phyloP scores from a whole-genome alignment of 2,797 vertebrate genomes.

The Notamacropus eugenii region DNA sequence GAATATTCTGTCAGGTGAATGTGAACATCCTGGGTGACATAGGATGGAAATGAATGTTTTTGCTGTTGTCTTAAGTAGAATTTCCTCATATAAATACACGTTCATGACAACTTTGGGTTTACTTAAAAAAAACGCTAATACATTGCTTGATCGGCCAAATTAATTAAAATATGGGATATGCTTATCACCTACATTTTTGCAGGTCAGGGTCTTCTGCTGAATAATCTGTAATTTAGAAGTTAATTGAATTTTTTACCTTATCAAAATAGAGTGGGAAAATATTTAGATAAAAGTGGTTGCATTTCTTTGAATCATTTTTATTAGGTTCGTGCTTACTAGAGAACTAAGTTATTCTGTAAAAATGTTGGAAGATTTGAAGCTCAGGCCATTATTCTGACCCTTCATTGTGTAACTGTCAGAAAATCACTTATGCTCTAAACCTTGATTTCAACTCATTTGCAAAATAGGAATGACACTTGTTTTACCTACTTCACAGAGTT shows the following conservation, averaged over 20 bases:
- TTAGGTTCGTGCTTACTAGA: conserved; percentile 26
- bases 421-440: not conserved
- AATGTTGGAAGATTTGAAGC: not conserved
- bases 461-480: not conserved
- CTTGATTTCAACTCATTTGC: not conserved
- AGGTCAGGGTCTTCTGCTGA: conserved; percentile 35
- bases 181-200: conserved; percentile 5
- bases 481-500: not conserved
- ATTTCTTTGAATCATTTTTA: conserved; percentile 41
- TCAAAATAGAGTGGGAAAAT: conserved; percentile 31
- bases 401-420: not conserved
- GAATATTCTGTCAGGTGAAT: not conserved
- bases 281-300: conserved; percentile 25
- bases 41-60: conserved; percentile 37
- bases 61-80: not conserved
- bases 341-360: conserved; percentile 22
- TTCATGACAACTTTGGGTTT: conserved; percentile 1
- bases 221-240: conserved; percentile 34
- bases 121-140: conserved; percentile 26
- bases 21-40: conserved; percentile 32
- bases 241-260: conserved; percentile 41
- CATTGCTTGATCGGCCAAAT: conserved; percentile 41
- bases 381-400: not conserved
- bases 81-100: conserved; percentile 24
- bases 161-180: conserved; percentile 46